Base-by-base conservation (phyloP, 2,888 invertebrate species). In the Idaea dimidiata region DNA sequence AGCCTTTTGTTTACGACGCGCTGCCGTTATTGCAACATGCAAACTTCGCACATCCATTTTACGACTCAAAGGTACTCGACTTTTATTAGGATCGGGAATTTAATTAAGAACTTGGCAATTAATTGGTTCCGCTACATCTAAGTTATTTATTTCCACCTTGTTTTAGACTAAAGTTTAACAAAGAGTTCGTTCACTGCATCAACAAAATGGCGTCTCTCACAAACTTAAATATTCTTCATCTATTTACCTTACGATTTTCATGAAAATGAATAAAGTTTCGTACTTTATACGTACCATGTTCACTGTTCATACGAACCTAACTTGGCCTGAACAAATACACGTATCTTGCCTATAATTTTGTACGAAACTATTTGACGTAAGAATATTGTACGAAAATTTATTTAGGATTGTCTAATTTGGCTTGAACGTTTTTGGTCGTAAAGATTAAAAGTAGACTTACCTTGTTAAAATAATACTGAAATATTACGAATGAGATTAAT, bases 71-170 rank as follows among this genome's bases (percentile, higher is more conserved):
- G 43, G 43, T 43, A 43, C 43, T 8, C 43, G 43, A 43, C 43
- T 43, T 43, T 43, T 43, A 43, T 43, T 43, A 43, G 72, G 72
- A 73, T 69, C 62, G 74, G 77, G 83, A 82, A 85, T 84, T 85
- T 83, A 81, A 85, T 83, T 85, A 84, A 69, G 69, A 76, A 71
- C 43, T 43, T 43, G 43, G 43, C 43, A 60, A 76, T 78, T 85
- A 84, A 84, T 86, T 84, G 78, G 76, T 79, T 79, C 77, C 66
- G 72, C 75, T 65, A 43, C 72, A 68, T 66, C 71, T 60, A 63
- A 72, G 78, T 79, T 84, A 82, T 83, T 83, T 84, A 83, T 83
- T 81, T 78, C 74, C 69, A 68, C 71, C 66, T 67, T 70, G 70
- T 79, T 43, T 32, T 8, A 43, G 43, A 43, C 14, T 14, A 43